Evolutionary conservation across 2,113 vertebrate genomes (phyloP), one percentile per base, ranked within the genome.

Genomic region (Halcyon senegalensis): DNA sequence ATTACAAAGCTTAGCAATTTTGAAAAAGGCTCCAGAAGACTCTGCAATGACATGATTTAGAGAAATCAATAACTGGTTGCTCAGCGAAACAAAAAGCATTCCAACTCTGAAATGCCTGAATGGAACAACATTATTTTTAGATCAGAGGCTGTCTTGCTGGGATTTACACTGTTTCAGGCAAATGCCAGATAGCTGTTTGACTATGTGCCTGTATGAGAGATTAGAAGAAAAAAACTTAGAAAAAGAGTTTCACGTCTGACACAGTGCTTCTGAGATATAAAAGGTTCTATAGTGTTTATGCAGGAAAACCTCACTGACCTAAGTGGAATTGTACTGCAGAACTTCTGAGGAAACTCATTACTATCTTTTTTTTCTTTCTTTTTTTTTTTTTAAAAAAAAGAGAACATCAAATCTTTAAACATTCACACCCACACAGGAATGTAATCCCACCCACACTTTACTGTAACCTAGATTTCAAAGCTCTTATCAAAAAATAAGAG

Each of bases 1-100:
- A 99, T 99, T 31, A 99, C 98, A 94, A 99, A 99, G 95, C 99
- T 99, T 80, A 99, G 98, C 58, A 99, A 97, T 93, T 99, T 99
- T 93, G 99, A 99, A 97, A 99, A 99, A 23, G 99, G 99, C 90
- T 99, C 99, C 98, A 99, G 97, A 93, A 99, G 98, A 97, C 99
- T 99, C 99, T 99, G 98, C 37, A 96, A 97, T 64, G 60, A 95
- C 62, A 91, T n/a, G 58, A 67, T 79, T 89, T 87, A 83, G 55
- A 62, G 70, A 92, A 95, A 96, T 95, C 51, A 97, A 23, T 63
- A 91, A 82, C 41, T 93, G 35, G 3, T 69, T 91, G 55, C 60
- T 93, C 74, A 84, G 59, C 59, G 79, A 78, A 96, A 95, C 63
- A 80, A 91, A 96, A 84, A 62, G 23, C 59, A 83, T 90, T 94